These are phyloP conservation scores for Ictalurus furcatus DNA, from an alignment of 2,113 vertebrate genomes.

Conservation along the genomic window DNA sequence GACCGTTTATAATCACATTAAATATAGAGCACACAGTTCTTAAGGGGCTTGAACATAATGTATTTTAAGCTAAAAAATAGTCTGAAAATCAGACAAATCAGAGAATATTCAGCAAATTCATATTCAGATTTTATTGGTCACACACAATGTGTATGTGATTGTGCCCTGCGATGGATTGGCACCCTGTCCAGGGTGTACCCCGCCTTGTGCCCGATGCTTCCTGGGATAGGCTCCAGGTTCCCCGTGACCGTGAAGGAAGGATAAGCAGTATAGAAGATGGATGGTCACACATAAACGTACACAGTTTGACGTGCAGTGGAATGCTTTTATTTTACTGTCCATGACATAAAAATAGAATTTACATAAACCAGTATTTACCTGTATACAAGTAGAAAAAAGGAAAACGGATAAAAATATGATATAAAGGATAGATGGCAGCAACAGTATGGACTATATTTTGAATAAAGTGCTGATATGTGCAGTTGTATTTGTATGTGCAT, in stretches of 20 bases:
- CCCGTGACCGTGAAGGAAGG: too few relatives aligned
- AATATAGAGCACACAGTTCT: constrained; percentile 56
- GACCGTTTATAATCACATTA: constrained; percentile 62
- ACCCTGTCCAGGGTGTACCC: too few relatives aligned
- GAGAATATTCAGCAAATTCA: background rate
- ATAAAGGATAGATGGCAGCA: too few relatives aligned
- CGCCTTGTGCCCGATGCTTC: too few relatives aligned
- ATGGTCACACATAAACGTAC: background rate
- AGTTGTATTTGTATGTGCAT: background rate
- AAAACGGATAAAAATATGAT: background rate
- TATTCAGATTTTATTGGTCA: background rate
- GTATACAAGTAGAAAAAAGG: background rate
- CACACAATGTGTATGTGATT: background rate
- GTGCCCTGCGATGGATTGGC: too few relatives aligned
- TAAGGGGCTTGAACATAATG: constrained; percentile 22
- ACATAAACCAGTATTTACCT: background rate
- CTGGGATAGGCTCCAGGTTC: too few relatives aligned
- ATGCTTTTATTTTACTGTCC: background rate
- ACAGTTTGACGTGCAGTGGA: background rate
- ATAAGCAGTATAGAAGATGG: too few relatives aligned
- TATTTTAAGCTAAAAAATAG: constrained; percentile 14
- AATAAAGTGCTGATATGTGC: background rate
- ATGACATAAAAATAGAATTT: background rate
- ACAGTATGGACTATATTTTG: background rate
- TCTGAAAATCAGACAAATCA: background rate